Percentiles rank a stretch among this genome's conserved stretches.
Conservation (phyloP, 2,888 invertebrate species). For the Pasiphila rectangulata region DNA sequence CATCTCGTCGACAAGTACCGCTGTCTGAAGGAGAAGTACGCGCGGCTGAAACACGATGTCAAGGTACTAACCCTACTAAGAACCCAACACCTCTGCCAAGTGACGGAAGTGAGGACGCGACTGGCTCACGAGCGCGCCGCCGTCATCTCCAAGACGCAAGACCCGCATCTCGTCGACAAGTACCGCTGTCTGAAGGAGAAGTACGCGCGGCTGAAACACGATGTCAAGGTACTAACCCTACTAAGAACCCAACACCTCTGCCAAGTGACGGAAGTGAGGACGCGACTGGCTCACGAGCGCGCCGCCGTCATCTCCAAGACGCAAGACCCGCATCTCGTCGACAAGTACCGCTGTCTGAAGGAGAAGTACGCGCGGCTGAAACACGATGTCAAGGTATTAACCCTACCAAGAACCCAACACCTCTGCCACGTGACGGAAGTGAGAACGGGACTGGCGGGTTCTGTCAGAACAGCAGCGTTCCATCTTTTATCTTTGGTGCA, state of each 20-base stretch:
- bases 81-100: slow-evolving; percentile 84
- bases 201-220: slow-evolving; percentile 88
- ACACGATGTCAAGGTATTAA: slow-evolving; percentile 88
- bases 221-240: slow-evolving; percentile 87
- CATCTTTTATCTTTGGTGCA: no score
- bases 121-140: slow-evolving; percentile 81
- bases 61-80: slow-evolving; percentile 85
- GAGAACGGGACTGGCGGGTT: slow-evolving; percentile 81
- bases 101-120: slow-evolving; percentile 83
- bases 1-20: slow-evolving; percentile 87
- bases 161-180: slow-evolving; percentile 86
- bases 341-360: slow-evolving; percentile 89
- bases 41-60: slow-evolving; percentile 89
- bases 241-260: slow-evolving; percentile 85
- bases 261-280: slow-evolving; percentile 83
- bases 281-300: slow-evolving; percentile 81
- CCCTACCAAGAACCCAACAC: slow-evolving; percentile 85
- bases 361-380: slow-evolving; percentile 90
- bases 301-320: slow-evolving; percentile 78
- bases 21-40: slow-evolving; percentile 90
- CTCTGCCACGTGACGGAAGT: slow-evolving; percentile 84
- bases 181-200: slow-evolving; percentile 91
- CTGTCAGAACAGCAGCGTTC: no score
- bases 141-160: slow-evolving; percentile 82
- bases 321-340: slow-evolving; percentile 86